These are phyloP conservation scores for Varanus salvator DNA, from an alignment of 2,113 vertebrate genomes.

Conservation along the genomic window DNA sequence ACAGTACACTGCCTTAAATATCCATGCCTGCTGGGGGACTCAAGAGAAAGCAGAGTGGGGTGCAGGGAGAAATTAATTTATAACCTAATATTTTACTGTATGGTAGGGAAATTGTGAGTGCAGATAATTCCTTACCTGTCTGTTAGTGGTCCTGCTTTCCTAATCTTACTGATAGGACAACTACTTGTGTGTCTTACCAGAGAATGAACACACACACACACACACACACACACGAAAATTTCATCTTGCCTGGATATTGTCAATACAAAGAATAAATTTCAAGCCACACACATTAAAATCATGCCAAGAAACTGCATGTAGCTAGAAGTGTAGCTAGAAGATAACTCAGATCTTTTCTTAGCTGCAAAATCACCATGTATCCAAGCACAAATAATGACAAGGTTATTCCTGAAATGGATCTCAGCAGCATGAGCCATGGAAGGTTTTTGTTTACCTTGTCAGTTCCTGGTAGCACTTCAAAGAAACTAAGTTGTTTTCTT, in stretches of 20 bases:
- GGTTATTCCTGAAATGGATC: too few species aligned
- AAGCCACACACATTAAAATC: not conserved
- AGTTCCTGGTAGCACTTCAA: slow-evolving; percentile 86
- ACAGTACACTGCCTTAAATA: not conserved
- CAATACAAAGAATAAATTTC: not conserved
- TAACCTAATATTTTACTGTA: not conserved
- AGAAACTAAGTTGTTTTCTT: slow-evolving; percentile 92
- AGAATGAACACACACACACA: too few species aligned
- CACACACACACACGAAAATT: not conserved
- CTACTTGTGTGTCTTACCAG: not conserved
- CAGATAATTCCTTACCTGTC: too few species aligned
- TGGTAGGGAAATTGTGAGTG: too few species aligned
- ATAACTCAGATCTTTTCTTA: not conserved
- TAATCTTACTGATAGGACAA: too few species aligned
- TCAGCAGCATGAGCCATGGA: not conserved
- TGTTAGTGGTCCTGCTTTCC: too few species aligned
- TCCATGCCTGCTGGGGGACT: not conserved
- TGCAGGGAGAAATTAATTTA: not conserved
- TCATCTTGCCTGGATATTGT: not conserved
- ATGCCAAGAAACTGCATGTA: not conserved
- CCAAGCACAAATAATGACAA: not conserved
- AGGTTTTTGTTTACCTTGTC: slow-evolving; percentile 84
- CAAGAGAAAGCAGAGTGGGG: not conserved
- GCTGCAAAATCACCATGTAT: not conserved
- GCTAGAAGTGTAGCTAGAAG: not conserved